These are phyloP conservation scores for Erebia epiphron DNA, from an alignment of 2,888 invertebrate species.

Conservation along the genomic window DNA sequence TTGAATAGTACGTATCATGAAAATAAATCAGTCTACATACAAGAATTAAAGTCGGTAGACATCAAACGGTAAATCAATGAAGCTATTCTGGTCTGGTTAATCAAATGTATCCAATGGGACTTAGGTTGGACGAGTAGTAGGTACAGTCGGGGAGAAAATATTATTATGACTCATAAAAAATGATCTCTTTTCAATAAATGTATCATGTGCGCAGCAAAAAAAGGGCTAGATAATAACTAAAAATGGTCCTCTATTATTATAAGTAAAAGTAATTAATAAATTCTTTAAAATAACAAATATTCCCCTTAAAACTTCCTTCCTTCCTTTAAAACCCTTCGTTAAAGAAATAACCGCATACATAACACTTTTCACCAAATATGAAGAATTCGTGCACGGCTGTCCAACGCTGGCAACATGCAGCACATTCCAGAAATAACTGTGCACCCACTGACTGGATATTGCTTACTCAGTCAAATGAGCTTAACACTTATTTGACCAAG, in stretches of 20 bases:
- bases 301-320: no score
- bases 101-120: slow-evolving; percentile 77
- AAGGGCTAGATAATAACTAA: background rate
- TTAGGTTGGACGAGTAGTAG: slow-evolving; percentile 63
- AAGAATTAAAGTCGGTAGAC: slow-evolving; percentile 70
- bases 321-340: no score
- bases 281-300: background rate
- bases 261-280: background rate
- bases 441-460: slow-evolving; percentile 35
- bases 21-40: background rate
- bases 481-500: slow-evolving; percentile 26
- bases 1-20: no score
- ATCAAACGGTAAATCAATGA: slow-evolving; percentile 79
- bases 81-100: slow-evolving; percentile 81
- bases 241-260: no score
- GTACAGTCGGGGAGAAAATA: slow-evolving; percentile 51
- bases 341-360: no score
- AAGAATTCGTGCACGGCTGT: slow-evolving; percentile 44
- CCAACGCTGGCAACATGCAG: slow-evolving; percentile 56
- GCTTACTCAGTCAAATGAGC: slow-evolving; percentile 42
- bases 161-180: background rate
- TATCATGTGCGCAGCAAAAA: background rate
- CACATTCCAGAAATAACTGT: slow-evolving; percentile 65
- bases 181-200: background rate
- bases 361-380: background rate